These are phyloP conservation scores for Dasypogon diadema DNA, from an alignment of 2,888 invertebrate species.

Conservation along the genomic window DNA sequence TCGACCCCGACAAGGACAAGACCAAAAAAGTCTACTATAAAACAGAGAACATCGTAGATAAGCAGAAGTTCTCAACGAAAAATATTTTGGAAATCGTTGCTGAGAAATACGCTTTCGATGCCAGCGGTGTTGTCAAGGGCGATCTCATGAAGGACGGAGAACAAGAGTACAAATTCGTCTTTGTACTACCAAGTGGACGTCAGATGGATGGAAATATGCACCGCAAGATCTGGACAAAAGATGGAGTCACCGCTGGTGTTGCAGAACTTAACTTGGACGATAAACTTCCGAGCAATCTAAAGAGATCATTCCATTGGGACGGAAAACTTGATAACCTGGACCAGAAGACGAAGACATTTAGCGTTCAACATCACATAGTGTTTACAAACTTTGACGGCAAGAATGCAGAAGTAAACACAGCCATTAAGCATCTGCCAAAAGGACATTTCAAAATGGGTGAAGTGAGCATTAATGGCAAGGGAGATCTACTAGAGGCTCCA, in stretches of 20 bases:
- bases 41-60: constrained; percentile 73
- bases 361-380: constrained; percentile 65
- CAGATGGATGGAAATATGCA: constrained; percentile 66
- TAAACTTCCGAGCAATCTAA: constrained; percentile 58
- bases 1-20: constrained; percentile 79
- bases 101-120: constrained; percentile 68
- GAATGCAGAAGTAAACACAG: not conserved
- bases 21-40: constrained; percentile 76
- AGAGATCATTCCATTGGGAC: constrained; percentile 66
- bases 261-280: constrained; percentile 70
- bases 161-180: constrained; percentile 60
- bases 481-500: constrained; percentile 65
- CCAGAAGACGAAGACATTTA: constrained; percentile 66
- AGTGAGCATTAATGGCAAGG: constrained; percentile 60
- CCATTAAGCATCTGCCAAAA: constrained; percentile 65
- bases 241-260: constrained; percentile 69
- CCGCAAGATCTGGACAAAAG: constrained; percentile 66
- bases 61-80: constrained; percentile 73
- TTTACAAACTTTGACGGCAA: constrained; percentile 69
- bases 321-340: constrained; percentile 68
- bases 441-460: constrained; percentile 62
- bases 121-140: constrained; percentile 60
- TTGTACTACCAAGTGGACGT: constrained; percentile 61
- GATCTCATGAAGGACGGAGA: constrained; percentile 62
- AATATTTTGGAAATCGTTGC: constrained; percentile 70